Conservation (phyloP, 1,140 invertebrate species). For the Pararge aegeria region DNA sequence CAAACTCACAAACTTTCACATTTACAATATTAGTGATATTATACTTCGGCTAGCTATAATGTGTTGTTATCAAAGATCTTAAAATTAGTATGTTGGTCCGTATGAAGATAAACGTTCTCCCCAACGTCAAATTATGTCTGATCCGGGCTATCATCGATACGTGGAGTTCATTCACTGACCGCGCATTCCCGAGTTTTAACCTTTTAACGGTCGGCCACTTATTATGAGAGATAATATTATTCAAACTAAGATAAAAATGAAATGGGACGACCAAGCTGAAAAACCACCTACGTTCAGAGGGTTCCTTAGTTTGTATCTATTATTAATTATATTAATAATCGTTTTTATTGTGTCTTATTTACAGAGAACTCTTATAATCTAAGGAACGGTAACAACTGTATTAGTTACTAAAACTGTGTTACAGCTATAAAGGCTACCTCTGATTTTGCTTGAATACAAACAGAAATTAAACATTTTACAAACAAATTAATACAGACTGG, state of each 20-base stretch:
- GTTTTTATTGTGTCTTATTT: too few species aligned
- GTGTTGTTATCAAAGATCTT: neutral
- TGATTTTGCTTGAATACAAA: too few species aligned
- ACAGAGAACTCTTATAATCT: too few species aligned
- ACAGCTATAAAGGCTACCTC: too few species aligned
- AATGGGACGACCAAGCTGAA: conserved; percentile 9
- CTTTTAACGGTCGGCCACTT: conserved; percentile 57
- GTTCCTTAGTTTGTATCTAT: conserved; percentile 25
- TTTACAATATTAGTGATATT: too few species aligned
- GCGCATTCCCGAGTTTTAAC: conserved; percentile 54
- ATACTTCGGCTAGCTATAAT: too few species aligned
- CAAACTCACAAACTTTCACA: too few species aligned
- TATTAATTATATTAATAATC: neutral
- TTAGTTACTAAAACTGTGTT: too few species aligned
- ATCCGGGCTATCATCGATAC: conserved; percentile 40
- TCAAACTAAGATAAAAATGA: conserved; percentile 61
- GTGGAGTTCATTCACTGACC: conserved; percentile 61
- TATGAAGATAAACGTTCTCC: conserved; percentile 3
- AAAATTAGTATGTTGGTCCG: neutral
- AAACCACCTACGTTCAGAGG: neutral
- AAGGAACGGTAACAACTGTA: too few species aligned
- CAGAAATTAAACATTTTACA: too few species aligned
- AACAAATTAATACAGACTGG: too few species aligned
- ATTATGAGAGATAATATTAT: conserved; percentile 69
- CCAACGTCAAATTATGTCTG: conserved; percentile 26